phyloP scores from a whole-genome alignment of 2,113 vertebrate species.

The Marmota monax region DNA sequence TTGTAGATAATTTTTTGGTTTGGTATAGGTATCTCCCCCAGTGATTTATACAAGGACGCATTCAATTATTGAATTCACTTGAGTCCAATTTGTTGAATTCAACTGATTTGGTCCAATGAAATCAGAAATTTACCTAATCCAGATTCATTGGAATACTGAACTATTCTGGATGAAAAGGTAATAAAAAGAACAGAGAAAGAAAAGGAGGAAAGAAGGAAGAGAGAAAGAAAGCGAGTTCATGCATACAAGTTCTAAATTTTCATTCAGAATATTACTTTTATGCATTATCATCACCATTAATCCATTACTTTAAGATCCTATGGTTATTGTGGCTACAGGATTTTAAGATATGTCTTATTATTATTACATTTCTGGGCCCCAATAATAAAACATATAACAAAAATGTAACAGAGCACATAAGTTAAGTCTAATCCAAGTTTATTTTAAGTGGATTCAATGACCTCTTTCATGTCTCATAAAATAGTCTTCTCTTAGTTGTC shows the following conservation, averaged over 20 bases:
- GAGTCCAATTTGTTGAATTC: background rate
- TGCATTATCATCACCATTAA: background rate
- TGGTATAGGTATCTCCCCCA: background rate
- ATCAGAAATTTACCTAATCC: background rate
- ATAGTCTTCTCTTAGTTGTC: background rate
- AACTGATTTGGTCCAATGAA: background rate
- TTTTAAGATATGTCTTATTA: slow-evolving; percentile 44
- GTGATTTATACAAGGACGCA: background rate
- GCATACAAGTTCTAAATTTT: background rate
- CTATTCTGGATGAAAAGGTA: background rate
- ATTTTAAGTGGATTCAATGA: background rate
- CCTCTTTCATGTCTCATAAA: background rate
- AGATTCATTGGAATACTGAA: background rate
- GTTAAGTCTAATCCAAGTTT: slow-evolving; percentile 36
- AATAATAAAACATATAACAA: slow-evolving; percentile 34
- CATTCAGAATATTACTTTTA: background rate
- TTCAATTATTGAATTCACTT: background rate
- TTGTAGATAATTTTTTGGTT: background rate
- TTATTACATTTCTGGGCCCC: background rate
- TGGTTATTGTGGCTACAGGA: background rate
- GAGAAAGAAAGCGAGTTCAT: background rate
- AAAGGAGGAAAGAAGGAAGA: background rate
- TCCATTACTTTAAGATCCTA: background rate
- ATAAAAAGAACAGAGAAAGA: background rate
- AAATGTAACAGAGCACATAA: background rate